Conservation (phyloP, 2,797 vertebrate species). For the Pipistrellus nathusii region DNA sequence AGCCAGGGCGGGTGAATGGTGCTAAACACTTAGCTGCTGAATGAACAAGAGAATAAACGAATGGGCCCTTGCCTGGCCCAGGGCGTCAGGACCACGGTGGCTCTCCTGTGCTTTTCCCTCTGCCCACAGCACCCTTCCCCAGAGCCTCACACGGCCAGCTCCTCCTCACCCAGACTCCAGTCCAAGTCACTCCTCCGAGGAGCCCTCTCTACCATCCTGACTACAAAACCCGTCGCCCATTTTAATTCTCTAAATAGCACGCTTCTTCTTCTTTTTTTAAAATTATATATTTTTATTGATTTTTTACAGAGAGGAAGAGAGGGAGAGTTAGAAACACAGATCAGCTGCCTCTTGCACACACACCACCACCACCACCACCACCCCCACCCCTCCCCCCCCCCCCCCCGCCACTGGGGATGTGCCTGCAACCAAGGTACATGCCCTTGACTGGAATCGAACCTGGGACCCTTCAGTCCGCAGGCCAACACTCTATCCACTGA, state of each 20-base stretch:
- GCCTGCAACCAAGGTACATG: too few species aligned
- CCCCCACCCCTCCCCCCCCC: too few species aligned
- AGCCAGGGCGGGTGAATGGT: accelerated
- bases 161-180: not conserved
- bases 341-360: too few species aligned
- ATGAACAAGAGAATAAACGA: not conserved
- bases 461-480: too few species aligned
- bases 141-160: not conserved
- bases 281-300: too few species aligned
- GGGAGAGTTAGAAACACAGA: too few species aligned
- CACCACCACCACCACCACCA: too few species aligned
- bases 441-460: too few species aligned
- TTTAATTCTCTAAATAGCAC: not conserved
- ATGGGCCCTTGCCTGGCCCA: not conserved
- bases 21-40: not conserved
- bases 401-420: too few species aligned
- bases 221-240: not conserved
- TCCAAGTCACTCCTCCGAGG: not conserved
- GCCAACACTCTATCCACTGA: too few species aligned
- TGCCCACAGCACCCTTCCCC: not conserved
- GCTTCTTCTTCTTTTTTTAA: not conserved
- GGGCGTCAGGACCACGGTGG: not conserved
- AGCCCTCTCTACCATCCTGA: not conserved
- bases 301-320: too few species aligned
- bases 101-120: not conserved